A percentile compares a stretch with the other conserved stretches of the same genome.
These are phyloP conservation scores for Pygmarrhopalites habei DNA, from an alignment of 1,140 invertebrate species.

Conservation along the genomic window DNA sequence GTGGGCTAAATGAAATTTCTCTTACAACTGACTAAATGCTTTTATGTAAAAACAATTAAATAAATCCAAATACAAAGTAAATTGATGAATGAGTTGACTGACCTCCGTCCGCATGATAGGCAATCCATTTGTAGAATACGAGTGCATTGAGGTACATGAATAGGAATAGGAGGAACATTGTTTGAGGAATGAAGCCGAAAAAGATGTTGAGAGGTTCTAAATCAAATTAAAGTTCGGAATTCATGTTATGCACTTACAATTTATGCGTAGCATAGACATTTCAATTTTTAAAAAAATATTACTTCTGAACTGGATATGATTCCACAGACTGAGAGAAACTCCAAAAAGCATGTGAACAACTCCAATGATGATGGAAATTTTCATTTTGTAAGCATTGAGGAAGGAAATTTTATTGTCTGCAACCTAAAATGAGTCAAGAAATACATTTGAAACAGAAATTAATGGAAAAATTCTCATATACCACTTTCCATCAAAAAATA, in stretches of 20 bases:
- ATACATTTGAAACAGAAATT: too few relatives aligned
- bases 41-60: too few relatives aligned
- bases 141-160: slow-evolving; percentile 92
- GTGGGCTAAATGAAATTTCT: too few relatives aligned
- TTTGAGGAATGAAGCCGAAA: slow-evolving; percentile 86
- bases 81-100: too few relatives aligned
- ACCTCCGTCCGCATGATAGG: slow-evolving; percentile 50
- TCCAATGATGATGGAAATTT: slow-evolving; percentile 92
- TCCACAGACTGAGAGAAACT: slow-evolving; percentile 77
- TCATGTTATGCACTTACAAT: too few relatives aligned
- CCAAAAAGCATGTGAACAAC: slow-evolving; percentile 96
- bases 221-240: too few relatives aligned
- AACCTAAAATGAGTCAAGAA: slow-evolving; percentile 50
- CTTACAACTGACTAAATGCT: too few relatives aligned
- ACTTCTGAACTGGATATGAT: slow-evolving; percentile 82
- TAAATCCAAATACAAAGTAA: too few relatives aligned
- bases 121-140: slow-evolving; percentile 83
- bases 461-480: too few relatives aligned
- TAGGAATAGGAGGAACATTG: slow-evolving; percentile 78
- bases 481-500: too few relatives aligned
- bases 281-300: too few relatives aligned
- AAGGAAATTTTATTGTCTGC: slow-evolving; percentile 94
- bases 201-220: slow-evolving; percentile 71
- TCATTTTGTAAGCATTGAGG: slow-evolving; percentile 98
- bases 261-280: too few relatives aligned